Conservation (phyloP, 2,888 invertebrate species). For the Acrobasis consociella region DNA sequence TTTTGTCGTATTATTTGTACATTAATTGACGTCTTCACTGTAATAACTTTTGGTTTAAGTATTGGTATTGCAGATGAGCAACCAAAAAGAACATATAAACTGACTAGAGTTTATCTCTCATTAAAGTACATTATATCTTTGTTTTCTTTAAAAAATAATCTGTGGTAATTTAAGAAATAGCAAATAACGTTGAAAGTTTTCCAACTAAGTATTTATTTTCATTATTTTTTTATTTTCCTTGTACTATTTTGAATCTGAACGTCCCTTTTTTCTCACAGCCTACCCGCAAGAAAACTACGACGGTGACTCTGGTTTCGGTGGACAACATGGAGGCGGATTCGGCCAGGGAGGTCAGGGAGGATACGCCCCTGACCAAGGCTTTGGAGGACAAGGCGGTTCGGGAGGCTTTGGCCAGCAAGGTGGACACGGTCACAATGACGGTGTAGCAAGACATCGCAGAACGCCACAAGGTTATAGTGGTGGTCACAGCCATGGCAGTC, state of each 20-base stretch:
- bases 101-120: no score
- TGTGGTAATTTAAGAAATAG: no score
- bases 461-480: background rate
- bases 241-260: background rate
- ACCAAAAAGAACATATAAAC: no score
- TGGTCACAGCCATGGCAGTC: background rate
- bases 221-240: no score
- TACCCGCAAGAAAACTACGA: background rate
- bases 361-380: background rate
- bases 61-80: no score
- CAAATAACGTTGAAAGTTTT: no score
- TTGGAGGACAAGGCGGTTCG: conserved; percentile 4
- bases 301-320: conserved; percentile 6
- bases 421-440: conserved; percentile 31
- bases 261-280: background rate
- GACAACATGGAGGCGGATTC: conserved; percentile 2
- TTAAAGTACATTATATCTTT: no score
- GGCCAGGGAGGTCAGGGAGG: conserved; percentile 2
- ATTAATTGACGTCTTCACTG: no score
- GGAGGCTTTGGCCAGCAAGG: conserved; percentile 2
- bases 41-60: no score
- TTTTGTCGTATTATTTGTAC: no score
- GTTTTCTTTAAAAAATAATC: no score
- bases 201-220: no score
- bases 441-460: conserved; percentile 17